Conservation (phyloP, 2,113 vertebrate species). For the Hypanus sabinus region DNA sequence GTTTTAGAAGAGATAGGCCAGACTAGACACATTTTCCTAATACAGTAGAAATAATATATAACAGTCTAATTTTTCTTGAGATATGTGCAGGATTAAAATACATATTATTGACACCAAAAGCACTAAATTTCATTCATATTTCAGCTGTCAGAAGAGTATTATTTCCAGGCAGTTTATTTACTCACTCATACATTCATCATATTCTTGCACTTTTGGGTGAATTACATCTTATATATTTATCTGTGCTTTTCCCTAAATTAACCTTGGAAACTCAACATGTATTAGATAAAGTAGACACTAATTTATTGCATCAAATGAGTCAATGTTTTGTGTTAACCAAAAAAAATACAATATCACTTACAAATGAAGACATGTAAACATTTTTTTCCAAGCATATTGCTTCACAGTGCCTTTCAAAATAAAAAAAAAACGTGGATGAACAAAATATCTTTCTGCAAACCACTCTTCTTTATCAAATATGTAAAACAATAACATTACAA, state of each 20-base stretch:
- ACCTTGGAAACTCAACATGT: conserved; percentile 18
- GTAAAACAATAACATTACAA: not conserved
- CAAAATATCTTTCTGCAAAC: not conserved
- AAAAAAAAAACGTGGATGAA: not conserved
- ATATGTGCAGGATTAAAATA: not conserved
- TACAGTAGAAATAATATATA: not conserved
- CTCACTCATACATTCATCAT: not conserved
- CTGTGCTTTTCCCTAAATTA: not conserved
- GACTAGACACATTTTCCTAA: not conserved
- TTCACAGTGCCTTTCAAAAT: not conserved
- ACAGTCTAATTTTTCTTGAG: not conserved
- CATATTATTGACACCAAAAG: not conserved
- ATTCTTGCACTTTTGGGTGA: not conserved
- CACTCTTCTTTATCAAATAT: not conserved
- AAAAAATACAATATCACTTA: conserved; percentile 21
- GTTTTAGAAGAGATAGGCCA: not conserved
- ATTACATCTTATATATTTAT: not conserved
- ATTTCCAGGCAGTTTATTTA: conserved; percentile 8
- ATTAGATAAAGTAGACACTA: conserved; percentile 35
- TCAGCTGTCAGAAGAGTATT: not conserved
- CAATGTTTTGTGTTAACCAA: conserved; percentile 8
- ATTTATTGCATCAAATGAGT: conserved; percentile 36
- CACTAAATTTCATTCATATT: not conserved
- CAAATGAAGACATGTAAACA: conserved; percentile 21
- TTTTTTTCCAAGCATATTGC: not conserved